Percentiles rank a stretch among this genome's conserved stretches.
These are phyloP conservation scores for Notiomystis cincta DNA, from an alignment of 2,113 vertebrate species.

Conservation along the genomic window DNA sequence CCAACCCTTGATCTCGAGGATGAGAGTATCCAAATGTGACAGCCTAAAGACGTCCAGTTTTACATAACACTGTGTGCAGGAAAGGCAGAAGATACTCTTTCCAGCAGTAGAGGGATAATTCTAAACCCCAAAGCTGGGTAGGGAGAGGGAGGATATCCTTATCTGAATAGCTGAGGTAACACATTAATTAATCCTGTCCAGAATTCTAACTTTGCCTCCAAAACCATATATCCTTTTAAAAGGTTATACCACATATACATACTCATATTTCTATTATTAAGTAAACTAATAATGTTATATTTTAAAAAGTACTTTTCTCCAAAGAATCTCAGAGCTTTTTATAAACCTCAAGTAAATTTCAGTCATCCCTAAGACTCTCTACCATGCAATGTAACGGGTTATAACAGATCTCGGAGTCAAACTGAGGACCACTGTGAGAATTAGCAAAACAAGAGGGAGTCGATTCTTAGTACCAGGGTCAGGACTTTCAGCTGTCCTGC, in stretches of 20 bases:
- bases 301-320: background rate
- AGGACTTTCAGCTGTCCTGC: background rate
- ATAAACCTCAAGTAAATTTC: background rate
- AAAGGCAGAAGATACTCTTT: background rate
- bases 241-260: background rate
- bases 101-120: background rate
- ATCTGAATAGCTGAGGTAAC: background rate
- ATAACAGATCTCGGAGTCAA: background rate
- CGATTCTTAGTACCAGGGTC: background rate
- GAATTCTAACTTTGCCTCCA: background rate
- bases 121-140: background rate
- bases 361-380: background rate
- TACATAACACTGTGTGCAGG: background rate
- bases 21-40: constrained; percentile 3
- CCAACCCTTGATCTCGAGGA: constrained; percentile 9
- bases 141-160: background rate
- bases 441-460: background rate
- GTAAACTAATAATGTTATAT: background rate
- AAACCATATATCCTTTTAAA: background rate
- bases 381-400: background rate
- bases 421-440: background rate
- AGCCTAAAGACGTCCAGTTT: background rate
- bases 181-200: background rate
- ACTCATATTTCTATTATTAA: background rate
- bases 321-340: background rate